Evolutionary conservation across 2,113 vertebrate species (phyloP).

Genomic region (Calyptommatus sinebrachiatus): DNA sequence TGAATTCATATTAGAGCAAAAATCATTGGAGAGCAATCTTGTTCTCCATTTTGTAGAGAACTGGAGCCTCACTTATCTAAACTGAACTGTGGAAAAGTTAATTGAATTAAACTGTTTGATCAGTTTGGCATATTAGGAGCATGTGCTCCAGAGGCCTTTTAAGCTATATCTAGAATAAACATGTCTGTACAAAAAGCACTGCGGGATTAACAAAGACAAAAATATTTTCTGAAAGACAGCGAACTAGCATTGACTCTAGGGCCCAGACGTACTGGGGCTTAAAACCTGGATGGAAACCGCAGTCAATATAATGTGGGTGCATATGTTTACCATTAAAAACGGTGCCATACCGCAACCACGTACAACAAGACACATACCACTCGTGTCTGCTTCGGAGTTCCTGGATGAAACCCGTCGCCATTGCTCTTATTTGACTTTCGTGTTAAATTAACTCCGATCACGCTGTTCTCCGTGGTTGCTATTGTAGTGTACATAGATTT

Average conservation of each 20-base stretch:
- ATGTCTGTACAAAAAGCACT: slow-evolving; percentile 32
- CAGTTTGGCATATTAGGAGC: background rate
- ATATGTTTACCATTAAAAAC: too few relatives aligned
- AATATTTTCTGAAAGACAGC: background rate
- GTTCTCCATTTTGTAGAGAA: slow-evolving; percentile 29
- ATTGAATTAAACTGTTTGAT: slow-evolving; percentile 30
- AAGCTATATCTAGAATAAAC: slow-evolving; percentile 33
- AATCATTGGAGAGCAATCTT: background rate
- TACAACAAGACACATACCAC: too few relatives aligned
- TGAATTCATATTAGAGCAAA: background rate
- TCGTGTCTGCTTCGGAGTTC: too few relatives aligned
- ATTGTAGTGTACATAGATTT: too few relatives aligned
- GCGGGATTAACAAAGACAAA: slow-evolving; percentile 8
- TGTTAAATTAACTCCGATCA: too few relatives aligned
- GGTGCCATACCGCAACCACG: too few relatives aligned
- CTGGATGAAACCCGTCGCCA: too few relatives aligned
- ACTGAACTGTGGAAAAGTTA: background rate
- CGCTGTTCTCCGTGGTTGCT: too few relatives aligned
- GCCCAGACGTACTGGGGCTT: too few relatives aligned
- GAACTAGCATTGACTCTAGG: slow-evolving; percentile 20
- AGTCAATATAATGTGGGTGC: too few relatives aligned
- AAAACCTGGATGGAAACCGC: too few relatives aligned
- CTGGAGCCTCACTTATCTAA: slow-evolving; percentile 15
- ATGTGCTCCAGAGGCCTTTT: slow-evolving; percentile 25
- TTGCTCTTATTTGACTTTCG: too few relatives aligned